A percentile compares a stretch with the other conserved stretches of the same genome.
phyloP scores from a whole-genome alignment of 1,140 invertebrate species.

The Eriosoma lanigerum region DNA sequence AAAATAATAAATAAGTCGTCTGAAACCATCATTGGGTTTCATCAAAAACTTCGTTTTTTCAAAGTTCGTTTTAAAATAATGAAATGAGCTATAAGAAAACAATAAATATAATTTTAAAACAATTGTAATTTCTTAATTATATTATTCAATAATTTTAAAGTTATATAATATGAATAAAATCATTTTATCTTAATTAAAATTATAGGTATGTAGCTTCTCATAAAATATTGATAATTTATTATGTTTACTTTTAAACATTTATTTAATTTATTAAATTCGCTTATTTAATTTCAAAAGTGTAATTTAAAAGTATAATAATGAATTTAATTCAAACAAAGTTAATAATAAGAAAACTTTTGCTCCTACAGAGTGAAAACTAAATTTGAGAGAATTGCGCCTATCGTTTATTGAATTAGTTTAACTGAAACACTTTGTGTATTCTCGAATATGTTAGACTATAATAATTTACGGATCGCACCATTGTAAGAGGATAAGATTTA shows the following conservation, averaged over 20 bases:
- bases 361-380: constrained; percentile 24
- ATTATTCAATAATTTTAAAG: too few relatives aligned
- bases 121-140: too few relatives aligned
- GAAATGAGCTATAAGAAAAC: too few relatives aligned
- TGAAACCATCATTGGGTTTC: too few relatives aligned
- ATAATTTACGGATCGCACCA: constrained; percentile 20
- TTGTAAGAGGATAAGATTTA: not conserved
- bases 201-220: not conserved
- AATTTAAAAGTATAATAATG: constrained; percentile 37
- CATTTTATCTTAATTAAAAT: not conserved
- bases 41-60: too few relatives aligned
- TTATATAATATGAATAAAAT: too few relatives aligned
- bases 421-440: constrained; percentile 32
- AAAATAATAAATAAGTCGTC: too few relatives aligned
- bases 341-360: constrained; percentile 47
- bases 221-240: constrained; percentile 17
- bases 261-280: constrained; percentile 23
- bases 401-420: constrained; percentile 49
- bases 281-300: constrained; percentile 17
- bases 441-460: constrained; percentile 38
- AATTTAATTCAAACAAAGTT: constrained; percentile 47
- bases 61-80: too few relatives aligned
- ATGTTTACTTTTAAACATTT: constrained; percentile 1
- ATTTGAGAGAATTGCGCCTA: constrained; percentile 31
- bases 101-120: too few relatives aligned